phyloP scores from a whole-genome alignment of 2,113 vertebrate species.

The Monopterus albus region DNA sequence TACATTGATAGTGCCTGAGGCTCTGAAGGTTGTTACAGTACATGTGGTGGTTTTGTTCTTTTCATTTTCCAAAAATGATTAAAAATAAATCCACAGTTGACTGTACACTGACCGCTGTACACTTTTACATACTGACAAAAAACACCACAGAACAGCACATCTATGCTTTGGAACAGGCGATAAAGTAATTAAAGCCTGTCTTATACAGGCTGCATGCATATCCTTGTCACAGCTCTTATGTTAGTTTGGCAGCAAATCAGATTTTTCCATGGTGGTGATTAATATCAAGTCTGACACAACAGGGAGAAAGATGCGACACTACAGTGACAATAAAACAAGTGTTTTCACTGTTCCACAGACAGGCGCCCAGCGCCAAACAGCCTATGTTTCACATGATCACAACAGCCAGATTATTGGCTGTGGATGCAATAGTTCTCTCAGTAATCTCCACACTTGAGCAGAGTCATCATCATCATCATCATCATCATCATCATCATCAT shows the following conservation, averaged over 20 bases:
- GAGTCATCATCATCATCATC: too few relatives aligned
- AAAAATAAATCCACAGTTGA: background rate
- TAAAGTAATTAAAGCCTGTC: slow-evolving; percentile 8
- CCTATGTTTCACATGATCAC: slow-evolving; percentile 57
- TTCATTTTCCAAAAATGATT: background rate
- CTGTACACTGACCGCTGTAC: background rate
- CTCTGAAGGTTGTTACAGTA: background rate
- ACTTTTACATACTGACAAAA: too few relatives aligned
- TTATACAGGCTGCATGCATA: slow-evolving; percentile 7
- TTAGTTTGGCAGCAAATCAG: slow-evolving; percentile 44
- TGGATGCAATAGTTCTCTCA: slow-evolving; percentile 21
- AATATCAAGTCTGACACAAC: slow-evolving; percentile 52
- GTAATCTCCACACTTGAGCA: slow-evolving; percentile 41
- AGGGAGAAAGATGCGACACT: slow-evolving; percentile 31
- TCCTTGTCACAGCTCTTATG: slow-evolving; percentile 41
- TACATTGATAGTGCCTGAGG: background rate
- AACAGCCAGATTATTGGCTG: slow-evolving; percentile 53
- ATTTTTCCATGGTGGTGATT: slow-evolving; percentile 56
- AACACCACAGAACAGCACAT: background rate
- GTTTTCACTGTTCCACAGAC: slow-evolving; percentile 57
- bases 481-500: too few relatives aligned
- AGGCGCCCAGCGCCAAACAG: slow-evolving; percentile 46
- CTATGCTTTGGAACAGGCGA: background rate
- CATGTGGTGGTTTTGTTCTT: background rate
- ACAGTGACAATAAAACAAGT: slow-evolving; percentile 57